Conservation (phyloP, 2,113 vertebrate genomes). For the Alosa alosa region DNA sequence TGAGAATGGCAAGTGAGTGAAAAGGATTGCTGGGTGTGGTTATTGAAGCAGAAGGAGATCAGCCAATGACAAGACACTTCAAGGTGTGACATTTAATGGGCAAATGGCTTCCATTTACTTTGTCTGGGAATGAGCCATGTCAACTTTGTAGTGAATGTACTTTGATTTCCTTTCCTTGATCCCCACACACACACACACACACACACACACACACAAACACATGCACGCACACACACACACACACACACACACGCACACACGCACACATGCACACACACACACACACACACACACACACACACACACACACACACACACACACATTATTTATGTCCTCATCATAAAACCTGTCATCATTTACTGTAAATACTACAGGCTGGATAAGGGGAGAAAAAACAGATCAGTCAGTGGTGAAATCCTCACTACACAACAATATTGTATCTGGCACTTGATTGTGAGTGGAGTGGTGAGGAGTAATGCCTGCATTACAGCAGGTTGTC, state of each 20-base stretch:
- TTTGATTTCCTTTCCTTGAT: not conserved
- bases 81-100: slow-evolving; percentile 31
- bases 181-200: not conserved
- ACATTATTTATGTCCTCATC: not conserved
- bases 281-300: not conserved
- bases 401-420: slow-evolving; percentile 1
- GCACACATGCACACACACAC: not conserved
- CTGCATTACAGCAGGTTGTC: slow-evolving; percentile 56
- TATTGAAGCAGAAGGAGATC: slow-evolving; percentile 41
- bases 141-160: not conserved
- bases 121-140: not conserved
- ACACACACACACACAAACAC: not conserved
- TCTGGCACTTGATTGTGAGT: slow-evolving; percentile 42
- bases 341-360: not conserved
- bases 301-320: not conserved
- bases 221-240: not conserved
- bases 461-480: slow-evolving; percentile 55
- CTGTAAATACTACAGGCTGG: not conserved
- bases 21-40: slow-evolving; percentile 24
- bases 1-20: slow-evolving; percentile 43
- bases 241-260: not conserved
- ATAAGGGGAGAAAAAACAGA: not conserved
- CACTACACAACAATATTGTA: not conserved
- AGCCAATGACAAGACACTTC: slow-evolving; percentile 38
- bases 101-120: slow-evolving; percentile 20